A percentile compares a stretch with the other conserved stretches of the same genome.
These are phyloP conservation scores for Ardeotis arabs DNA, from an alignment of 2,113 vertebrate genomes.

Conservation along the genomic window DNA sequence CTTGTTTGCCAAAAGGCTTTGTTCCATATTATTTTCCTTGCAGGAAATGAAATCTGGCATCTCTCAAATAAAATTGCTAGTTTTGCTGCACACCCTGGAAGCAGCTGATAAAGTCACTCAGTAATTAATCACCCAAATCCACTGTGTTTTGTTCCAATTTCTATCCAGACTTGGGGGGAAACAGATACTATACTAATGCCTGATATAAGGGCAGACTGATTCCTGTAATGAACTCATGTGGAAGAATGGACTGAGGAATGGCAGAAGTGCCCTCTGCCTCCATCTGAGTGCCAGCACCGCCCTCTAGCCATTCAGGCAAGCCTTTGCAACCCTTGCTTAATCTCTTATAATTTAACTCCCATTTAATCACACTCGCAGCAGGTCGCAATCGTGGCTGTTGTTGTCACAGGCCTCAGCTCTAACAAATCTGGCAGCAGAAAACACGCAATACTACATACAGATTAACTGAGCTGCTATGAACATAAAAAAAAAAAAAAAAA, in stretches of 20 bases:
- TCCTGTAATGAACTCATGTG: neutral
- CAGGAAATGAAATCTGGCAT: neutral
- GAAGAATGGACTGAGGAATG: neutral
- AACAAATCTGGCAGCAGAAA: neutral
- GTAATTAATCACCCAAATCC: neutral
- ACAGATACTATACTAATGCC: neutral
- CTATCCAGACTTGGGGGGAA: neutral
- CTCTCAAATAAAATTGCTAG: neutral
- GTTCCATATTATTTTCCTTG: neutral
- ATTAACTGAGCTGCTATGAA: neutral
- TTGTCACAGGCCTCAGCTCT: neutral
- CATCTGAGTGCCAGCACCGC: neutral
- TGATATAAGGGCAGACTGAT: neutral
- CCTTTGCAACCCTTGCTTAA: neutral
- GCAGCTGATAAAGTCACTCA: neutral
- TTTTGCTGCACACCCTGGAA: neutral
- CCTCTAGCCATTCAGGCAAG: neutral
- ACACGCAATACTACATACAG: fast-evolving
- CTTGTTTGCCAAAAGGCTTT: neutral
- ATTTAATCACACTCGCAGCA: neutral
- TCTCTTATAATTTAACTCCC: neutral
- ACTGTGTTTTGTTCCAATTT: neutral
- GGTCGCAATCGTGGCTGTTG: neutral
- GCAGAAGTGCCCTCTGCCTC: neutral
- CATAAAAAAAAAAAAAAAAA: neutral